These are phyloP conservation scores for Trissolcus japonicus DNA, from an alignment of 2,888 invertebrate species.

Conservation along the genomic window DNA sequence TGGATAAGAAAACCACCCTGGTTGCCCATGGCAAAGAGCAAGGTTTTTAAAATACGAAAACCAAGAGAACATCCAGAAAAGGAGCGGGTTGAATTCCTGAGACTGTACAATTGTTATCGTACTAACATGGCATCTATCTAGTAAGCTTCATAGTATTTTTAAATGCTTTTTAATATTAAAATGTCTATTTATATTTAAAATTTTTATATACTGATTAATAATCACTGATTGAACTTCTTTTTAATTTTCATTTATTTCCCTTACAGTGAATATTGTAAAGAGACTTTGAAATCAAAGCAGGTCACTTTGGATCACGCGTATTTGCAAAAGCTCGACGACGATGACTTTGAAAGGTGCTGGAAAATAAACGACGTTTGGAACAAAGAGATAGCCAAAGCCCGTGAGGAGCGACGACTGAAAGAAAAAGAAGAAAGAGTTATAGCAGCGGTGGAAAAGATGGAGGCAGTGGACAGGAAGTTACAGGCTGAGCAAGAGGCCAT, in stretches of 20 bases:
- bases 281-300: slow-evolving; percentile 58
- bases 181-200: not conserved
- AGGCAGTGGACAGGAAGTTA: slow-evolving; percentile 73
- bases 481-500: slow-evolving; percentile 78
- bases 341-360: slow-evolving; percentile 81
- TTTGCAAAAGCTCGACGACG: slow-evolving; percentile 77
- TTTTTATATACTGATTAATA: not conserved
- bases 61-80: slow-evolving; percentile 79
- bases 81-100: slow-evolving; percentile 81
- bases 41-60: slow-evolving; percentile 84
- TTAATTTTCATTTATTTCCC: not conserved
- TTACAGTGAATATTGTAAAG: slow-evolving; percentile 19
- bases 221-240: not conserved
- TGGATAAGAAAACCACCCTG: slow-evolving; percentile 87
- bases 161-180: no score
- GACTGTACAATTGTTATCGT: slow-evolving; percentile 84
- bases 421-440: slow-evolving; percentile 77
- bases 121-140: slow-evolving; percentile 78
- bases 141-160: slow-evolving; percentile 73
- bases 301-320: slow-evolving; percentile 32
- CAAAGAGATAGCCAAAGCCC: slow-evolving; percentile 78
- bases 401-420: slow-evolving; percentile 80
- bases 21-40: slow-evolving; percentile 88
- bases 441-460: slow-evolving; percentile 76
- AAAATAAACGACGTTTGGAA: slow-evolving; percentile 86